Base-by-base conservation (phyloP, 1,140 invertebrate genomes). In the Trichonephila clavipes region DNA sequence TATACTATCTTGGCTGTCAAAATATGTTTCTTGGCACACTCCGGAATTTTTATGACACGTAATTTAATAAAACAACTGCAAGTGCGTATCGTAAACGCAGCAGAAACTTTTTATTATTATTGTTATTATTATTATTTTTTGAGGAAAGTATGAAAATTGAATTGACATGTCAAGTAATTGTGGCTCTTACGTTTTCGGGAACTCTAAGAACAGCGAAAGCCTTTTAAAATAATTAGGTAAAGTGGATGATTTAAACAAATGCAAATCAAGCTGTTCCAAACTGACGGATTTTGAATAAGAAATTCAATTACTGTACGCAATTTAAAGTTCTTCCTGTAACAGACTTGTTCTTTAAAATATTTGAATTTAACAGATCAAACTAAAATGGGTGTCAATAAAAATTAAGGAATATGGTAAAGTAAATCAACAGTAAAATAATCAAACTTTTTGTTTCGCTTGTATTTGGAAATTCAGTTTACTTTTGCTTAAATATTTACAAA, bases 161-260 rank as follows among this genome's bases (percentile, higher is more conserved):
- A 77, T 77, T 77, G 72, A 28, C 24, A 77, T 34, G 72, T 77
- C 72, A 77, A 77, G 72, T 77, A 14, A 77, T 77, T 77, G 28
- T 18, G 72, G 72, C 24, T 77, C 16, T 18, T 34, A 40, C 34
- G 72, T 40, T 77, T 77, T 77, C 34, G 12, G 18, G 16, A 77
- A 77, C 28, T 77, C 16, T 7, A 1, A 77, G 72, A 77, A 77
- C 28, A 77, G 14, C 28, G 24, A 77, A 40, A 77, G 72, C 12
- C 28, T 77, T 77, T 77, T 77, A 34, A 77, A 77, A 34, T 77
- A 77, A 77, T 77, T 77, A 77, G 28, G 72, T 21, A 40, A 19
- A 40, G 72, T 77, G 28, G 72, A 77, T 18, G 72, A 77, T 2
- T 77, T 40, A 77, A 40, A 16, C 28, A 34, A 34, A 40, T 77